A percentile compares a stretch with the other conserved stretches of the same genome.
Evolutionary conservation across 2,888 invertebrate genomes (phyloP).

Genomic region (Cryptosula pallasiana): DNA sequence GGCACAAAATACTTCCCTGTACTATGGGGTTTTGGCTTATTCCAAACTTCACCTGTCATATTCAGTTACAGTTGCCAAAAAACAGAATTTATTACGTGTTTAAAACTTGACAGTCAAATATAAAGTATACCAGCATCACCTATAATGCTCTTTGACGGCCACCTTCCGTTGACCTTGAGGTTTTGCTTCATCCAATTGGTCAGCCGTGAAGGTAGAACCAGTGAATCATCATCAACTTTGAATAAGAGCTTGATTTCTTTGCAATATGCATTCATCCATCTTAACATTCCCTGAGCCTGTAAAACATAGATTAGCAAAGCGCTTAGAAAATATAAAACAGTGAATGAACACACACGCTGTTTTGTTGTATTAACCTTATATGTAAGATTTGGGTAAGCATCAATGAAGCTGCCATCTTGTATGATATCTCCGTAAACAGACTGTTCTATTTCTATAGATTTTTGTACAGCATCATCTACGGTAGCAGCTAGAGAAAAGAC

Average conservation of each 20-base stretch:
- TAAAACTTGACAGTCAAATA: too few relatives aligned
- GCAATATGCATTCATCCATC: not conserved
- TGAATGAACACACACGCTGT: too few relatives aligned
- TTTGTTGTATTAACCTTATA: not conserved
- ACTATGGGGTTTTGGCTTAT: not conserved
- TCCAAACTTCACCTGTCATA: constrained; percentile 6
- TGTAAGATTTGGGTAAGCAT: not conserved
- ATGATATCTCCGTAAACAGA: not conserved
- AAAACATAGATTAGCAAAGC: not conserved
- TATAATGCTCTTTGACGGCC: not conserved
- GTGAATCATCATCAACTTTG: not conserved
- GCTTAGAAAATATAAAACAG: not conserved
- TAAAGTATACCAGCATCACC: not conserved
- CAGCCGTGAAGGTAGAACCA: not conserved
- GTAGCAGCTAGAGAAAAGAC: constrained; percentile 9
- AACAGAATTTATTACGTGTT: too few relatives aligned
- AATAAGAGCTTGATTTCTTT: not conserved
- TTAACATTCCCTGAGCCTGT: not conserved
- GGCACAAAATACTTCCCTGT: not conserved
- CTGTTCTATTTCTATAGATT: not conserved
- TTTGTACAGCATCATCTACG: not conserved
- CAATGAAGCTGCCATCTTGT: not conserved
- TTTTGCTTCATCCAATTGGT: not conserved
- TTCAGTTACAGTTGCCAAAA: too few relatives aligned
- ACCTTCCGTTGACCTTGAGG: not conserved